Percentiles rank a stretch among this genome's conserved stretches.
Conservation (phyloP, 1,140 invertebrate species). For the Formica selysi region DNA sequence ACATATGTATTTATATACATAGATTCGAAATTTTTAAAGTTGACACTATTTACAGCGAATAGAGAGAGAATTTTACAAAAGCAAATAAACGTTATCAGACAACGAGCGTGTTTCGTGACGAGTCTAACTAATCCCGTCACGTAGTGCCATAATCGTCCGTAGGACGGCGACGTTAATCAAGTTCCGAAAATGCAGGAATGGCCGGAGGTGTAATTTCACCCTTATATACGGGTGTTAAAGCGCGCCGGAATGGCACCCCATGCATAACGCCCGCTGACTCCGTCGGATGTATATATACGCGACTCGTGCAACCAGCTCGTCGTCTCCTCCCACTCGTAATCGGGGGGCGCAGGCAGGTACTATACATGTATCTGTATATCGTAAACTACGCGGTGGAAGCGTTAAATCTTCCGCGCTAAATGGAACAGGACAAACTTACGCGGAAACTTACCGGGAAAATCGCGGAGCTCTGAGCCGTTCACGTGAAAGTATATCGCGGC, state of each 20-base stretch:
- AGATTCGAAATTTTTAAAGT: background rate
- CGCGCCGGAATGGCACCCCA: slow-evolving; percentile 78
- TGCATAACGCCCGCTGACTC: slow-evolving; percentile 72
- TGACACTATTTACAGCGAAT: background rate
- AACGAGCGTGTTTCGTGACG: slow-evolving; percentile 60
- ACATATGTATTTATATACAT: too few species aligned
- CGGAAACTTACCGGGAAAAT: slow-evolving; percentile 77
- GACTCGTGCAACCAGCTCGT: slow-evolving; percentile 53
- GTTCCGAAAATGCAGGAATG: slow-evolving; percentile 79
- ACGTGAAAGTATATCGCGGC: slow-evolving; percentile 13
- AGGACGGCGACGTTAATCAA: slow-evolving; percentile 77
- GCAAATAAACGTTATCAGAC: slow-evolving; percentile 17
- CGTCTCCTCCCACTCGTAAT: slow-evolving; percentile 71
- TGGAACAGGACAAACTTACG: slow-evolving; percentile 78
- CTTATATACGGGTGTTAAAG: slow-evolving; percentile 79
- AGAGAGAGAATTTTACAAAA: background rate
- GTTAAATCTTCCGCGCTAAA: slow-evolving; percentile 80
- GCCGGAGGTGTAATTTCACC: slow-evolving; percentile 76
- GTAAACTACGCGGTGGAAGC: slow-evolving; percentile 78
- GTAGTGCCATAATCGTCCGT: slow-evolving; percentile 73
- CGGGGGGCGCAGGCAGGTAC: slow-evolving; percentile 67
- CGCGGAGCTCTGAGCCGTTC: slow-evolving; percentile 67
- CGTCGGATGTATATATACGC: slow-evolving; percentile 27
- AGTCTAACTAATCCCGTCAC: slow-evolving; percentile 71
- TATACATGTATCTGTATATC: slow-evolving; percentile 70